Base-by-base conservation (phyloP, 2,797 vertebrate genomes). In the Kryptopterus vitreolus region DNA sequence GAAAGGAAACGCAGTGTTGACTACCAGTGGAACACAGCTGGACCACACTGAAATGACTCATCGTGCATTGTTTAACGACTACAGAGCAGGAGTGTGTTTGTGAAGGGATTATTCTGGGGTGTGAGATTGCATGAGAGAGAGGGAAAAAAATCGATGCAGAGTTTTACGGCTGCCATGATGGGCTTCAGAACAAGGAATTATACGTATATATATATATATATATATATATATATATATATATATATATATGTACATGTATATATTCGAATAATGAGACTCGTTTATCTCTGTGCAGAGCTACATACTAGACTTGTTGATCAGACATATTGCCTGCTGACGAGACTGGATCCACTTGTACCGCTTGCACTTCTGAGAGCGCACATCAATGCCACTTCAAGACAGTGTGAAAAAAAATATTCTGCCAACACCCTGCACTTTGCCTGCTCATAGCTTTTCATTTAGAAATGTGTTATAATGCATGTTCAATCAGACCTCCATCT, bases 331-430 rank as follows among this genome's bases (percentile, higher is more conserved):
- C 66, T 71, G 43, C 31, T 69, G 88, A 91, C 90, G 88, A 90
- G 90, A 92, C 89, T 76, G 87, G 90, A 92, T 92, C 89, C 87
- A 90, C 90, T 90, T 88, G 87, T 85, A 88, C 85, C 88, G 86
- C 91, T 89, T 89, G 62, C 59, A 87, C 88, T 90, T 91, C 86
- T 86, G 83, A 89, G 85, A 87, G 72, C 84, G 8, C 35, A 48
- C 86, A 83, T 90, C 76, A 81, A 11, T 29, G 69, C 13, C 29
- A 35, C 13, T 38, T 35, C 38, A 43, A 35, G 38, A 58, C 46
- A 50, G 1, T n/a, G 38, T 61, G 55, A 43, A 55, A 75, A 55
- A 75, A 73, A 35, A 72, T 62, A 63, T 66, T 29, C 86, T 87
- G 88, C 85, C 85, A 88, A 79, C 85, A 86, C 85, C 78, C 86